Percentiles rank a stretch among this genome's conserved stretches.
phyloP scores from a whole-genome alignment of 2,797 vertebrate species.

The Okamejei kenojei region DNA sequence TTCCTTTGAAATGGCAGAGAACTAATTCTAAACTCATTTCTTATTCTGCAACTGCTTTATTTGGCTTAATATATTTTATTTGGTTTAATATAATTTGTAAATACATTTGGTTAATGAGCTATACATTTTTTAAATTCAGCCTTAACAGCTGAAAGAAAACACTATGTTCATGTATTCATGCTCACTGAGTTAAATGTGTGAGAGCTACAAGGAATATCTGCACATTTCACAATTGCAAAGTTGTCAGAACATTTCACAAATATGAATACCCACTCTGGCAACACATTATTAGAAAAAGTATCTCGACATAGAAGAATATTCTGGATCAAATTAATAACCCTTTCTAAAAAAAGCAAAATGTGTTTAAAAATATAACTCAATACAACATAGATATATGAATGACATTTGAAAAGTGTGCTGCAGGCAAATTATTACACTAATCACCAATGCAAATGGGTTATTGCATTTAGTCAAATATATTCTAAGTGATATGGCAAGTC shows the following conservation, averaged over 20 bases:
- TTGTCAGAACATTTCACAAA: background rate
- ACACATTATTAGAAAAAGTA: background rate
- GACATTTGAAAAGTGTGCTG: background rate
- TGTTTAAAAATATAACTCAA: background rate
- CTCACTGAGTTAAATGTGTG: background rate
- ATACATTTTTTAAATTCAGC: too few species aligned
- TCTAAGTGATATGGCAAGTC: background rate
- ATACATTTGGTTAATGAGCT: background rate
- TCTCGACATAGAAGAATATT: background rate
- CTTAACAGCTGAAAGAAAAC: background rate
- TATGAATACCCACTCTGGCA: background rate
- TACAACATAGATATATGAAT: background rate
- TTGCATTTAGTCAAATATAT: background rate
- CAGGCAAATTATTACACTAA: background rate
- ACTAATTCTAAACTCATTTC: background rate
- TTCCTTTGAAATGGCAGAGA: background rate
- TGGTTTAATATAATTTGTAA: background rate
- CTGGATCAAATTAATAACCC: conserved; percentile 13
- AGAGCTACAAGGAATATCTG: background rate
- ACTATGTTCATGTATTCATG: background rate
- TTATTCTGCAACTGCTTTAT: background rate
- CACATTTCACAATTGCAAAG: too few species aligned
- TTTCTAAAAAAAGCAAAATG: background rate
- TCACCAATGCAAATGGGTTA: too few species aligned
- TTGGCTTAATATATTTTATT: too few species aligned